Percentiles rank a stretch among this genome's conserved stretches.
These are phyloP conservation scores for Stichopus chloronotus DNA, from an alignment of 35 echinoderm and acorn worm species.

Conservation along the genomic window DNA sequence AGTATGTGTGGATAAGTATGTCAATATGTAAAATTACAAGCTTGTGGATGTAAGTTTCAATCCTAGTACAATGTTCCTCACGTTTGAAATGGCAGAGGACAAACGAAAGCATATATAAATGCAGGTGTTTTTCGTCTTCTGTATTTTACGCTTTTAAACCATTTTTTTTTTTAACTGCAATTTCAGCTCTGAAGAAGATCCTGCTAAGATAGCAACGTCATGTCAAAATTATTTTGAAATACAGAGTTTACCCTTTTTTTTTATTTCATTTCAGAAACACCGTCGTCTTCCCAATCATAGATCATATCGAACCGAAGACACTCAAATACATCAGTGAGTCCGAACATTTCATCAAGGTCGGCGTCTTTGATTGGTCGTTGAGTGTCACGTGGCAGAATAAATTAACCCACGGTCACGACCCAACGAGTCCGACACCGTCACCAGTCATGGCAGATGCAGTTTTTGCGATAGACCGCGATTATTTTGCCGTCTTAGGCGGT, in stretches of 20 bases:
- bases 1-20: no score
- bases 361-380: conserved; percentile 53
- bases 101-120: no score
- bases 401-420: conserved; percentile 24
- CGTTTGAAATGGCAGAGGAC: no score
- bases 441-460: conserved; percentile 51
- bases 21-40: no score
- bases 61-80: no score
- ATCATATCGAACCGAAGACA: conserved; percentile 44
- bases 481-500: conserved; percentile 36
- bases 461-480: conserved; percentile 49
- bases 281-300: conserved; percentile 34
- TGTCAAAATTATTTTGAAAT: no score
- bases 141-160: no score
- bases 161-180: no score
- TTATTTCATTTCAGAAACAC: background rate
- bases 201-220: no score
- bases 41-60: no score
- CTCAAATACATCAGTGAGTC: background rate
- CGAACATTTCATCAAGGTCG: conserved; percentile 21
- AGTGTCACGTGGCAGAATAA: conserved; percentile 21
- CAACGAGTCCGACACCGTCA: conserved; percentile 53
- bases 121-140: no score
- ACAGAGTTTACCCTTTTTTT: background rate
- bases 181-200: no score